These are phyloP conservation scores for Thereuonema tuberculata DNA, from an alignment of 1,140 invertebrate genomes.

Conservation along the genomic window DNA sequence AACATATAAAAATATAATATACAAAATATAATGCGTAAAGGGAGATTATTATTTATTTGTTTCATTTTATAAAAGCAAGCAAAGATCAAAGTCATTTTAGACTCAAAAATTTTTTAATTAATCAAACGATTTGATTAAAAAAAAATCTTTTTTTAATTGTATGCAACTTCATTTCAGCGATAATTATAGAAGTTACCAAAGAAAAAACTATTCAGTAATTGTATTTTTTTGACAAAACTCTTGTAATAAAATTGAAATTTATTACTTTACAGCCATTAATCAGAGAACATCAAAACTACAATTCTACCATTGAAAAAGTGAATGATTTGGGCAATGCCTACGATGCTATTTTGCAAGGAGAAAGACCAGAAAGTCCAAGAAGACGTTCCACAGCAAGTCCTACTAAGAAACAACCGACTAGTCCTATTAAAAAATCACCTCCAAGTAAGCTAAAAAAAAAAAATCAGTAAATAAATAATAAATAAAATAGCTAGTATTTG, in stretches of 20 bases:
- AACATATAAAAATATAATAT: too few species aligned
- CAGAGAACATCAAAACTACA: constrained; percentile 80
- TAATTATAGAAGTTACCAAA: too few species aligned
- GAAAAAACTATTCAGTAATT: too few species aligned
- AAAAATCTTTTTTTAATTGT: background rate
- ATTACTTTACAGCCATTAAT: constrained; percentile 48
- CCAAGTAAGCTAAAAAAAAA: constrained; percentile 25
- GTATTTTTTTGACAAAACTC: too few species aligned
- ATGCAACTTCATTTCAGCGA: too few species aligned
- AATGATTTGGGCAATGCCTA: constrained; percentile 77
- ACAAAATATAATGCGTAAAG: too few species aligned
- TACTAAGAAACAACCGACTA: constrained; percentile 45
- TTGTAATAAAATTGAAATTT: too few species aligned
- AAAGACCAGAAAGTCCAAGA: constrained; percentile 56
- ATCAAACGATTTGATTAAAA: constrained; percentile 4
- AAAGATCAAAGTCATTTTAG: too few species aligned
- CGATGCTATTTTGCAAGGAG: constrained; percentile 58
- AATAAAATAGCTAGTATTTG: background rate
- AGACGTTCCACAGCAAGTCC: constrained; percentile 49
- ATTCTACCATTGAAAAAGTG: constrained; percentile 71
- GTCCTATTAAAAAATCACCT: constrained; percentile 1
- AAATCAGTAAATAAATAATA: background rate
- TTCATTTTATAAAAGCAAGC: too few species aligned
- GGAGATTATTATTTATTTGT: too few species aligned
- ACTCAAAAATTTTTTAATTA: too few species aligned